These are phyloP conservation scores for Chymomyza amoena DNA, from an alignment of 2,888 invertebrate genomes.

Conservation along the genomic window DNA sequence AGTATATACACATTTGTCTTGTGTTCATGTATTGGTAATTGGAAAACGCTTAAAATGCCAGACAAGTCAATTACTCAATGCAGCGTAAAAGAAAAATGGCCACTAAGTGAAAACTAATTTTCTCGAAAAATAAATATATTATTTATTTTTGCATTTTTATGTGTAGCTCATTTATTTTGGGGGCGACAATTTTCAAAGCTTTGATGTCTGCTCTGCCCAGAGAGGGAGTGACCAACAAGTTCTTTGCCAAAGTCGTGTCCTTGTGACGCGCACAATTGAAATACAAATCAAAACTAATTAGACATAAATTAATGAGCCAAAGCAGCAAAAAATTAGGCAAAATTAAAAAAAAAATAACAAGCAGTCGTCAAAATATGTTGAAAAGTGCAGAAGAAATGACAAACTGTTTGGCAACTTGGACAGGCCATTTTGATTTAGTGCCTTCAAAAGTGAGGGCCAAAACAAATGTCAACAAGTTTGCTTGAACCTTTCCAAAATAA, in stretches of 20 bases:
- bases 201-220: constrained; percentile 56
- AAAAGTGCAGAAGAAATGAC: constrained; percentile 58
- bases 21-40: constrained; percentile 28
- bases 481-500: not conserved
- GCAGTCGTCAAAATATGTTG: constrained; percentile 60
- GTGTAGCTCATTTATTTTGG: not conserved
- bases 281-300: constrained; percentile 66
- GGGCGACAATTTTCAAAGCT: constrained; percentile 28
- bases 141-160: constrained; percentile 46
- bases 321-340: constrained; percentile 20
- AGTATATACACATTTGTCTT: not conserved
- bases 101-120: constrained; percentile 26
- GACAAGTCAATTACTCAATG: constrained; percentile 58
- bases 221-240: constrained; percentile 42
- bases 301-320: constrained; percentile 62
- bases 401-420: constrained; percentile 62
- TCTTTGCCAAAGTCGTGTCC: constrained; percentile 74
- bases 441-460: constrained; percentile 41
- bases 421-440: constrained; percentile 3
- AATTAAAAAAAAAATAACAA: too few species aligned
- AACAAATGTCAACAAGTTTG: not conserved
- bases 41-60: constrained; percentile 52
- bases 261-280: constrained; percentile 43
- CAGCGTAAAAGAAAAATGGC: not conserved
- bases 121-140: constrained; percentile 34